phyloP scores from a whole-genome alignment of 2,113 vertebrate genomes.

The Malurus alboscapulatus region DNA sequence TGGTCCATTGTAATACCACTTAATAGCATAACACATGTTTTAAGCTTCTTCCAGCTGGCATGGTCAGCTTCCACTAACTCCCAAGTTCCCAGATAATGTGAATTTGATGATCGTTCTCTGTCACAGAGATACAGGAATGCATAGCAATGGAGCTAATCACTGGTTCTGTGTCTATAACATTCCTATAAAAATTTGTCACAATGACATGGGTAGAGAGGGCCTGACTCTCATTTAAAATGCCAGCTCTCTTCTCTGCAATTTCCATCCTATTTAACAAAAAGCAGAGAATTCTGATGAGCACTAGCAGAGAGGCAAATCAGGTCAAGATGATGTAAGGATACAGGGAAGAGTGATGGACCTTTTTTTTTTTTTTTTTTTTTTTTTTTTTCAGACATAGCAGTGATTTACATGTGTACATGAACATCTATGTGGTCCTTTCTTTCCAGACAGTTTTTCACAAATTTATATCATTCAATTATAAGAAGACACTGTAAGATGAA shows the following conservation, averaged over 20 bases:
- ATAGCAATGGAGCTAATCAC: slow-evolving; percentile 47
- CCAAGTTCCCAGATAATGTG: slow-evolving; percentile 43
- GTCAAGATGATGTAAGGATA: background rate
- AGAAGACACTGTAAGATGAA: background rate
- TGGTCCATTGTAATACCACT: slow-evolving; percentile 3
- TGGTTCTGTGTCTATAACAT: background rate
- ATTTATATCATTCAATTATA: background rate
- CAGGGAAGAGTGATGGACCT: background rate
- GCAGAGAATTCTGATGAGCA: background rate
- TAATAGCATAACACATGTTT: slow-evolving; percentile 56
- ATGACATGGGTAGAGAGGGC: background rate
- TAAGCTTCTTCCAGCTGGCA: slow-evolving; percentile 52
- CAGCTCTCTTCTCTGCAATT: background rate
- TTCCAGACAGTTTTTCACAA: background rate
- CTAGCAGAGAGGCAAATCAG: background rate
- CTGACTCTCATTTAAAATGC: background rate
- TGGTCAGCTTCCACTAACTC: slow-evolving; percentile 30
- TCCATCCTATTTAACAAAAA: background rate
- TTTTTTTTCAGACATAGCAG: background rate
- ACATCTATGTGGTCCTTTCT: background rate
- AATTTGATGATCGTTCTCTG: slow-evolving; percentile 1
- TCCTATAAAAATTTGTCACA: background rate
- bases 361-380: too few species aligned
- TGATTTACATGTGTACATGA: background rate
- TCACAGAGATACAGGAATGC: background rate